These are phyloP conservation scores for Hypotaenidia philippensis DNA, from an alignment of 2,797 vertebrate genomes.

Conservation along the genomic window DNA sequence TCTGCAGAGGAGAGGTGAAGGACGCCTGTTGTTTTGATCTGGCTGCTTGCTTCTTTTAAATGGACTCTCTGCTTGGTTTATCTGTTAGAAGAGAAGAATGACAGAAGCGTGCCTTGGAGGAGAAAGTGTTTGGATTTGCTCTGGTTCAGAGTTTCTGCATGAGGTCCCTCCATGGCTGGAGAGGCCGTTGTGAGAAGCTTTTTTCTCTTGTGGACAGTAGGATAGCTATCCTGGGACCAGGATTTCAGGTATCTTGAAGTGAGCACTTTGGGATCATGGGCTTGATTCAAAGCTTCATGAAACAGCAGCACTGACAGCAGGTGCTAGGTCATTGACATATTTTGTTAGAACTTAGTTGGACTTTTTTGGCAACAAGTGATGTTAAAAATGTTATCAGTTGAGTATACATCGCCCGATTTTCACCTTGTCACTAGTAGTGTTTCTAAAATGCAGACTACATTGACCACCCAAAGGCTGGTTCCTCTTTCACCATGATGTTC, in stretches of 20 bases:
- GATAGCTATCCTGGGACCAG: background rate
- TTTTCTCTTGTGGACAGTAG: background rate
- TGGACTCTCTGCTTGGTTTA: rapidly evolving
- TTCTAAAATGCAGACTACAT: background rate
- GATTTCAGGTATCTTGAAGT: background rate
- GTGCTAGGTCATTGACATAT: background rate
- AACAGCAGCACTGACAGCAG: background rate
- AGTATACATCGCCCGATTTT: background rate
- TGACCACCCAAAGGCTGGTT: background rate
- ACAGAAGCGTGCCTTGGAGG: rapidly evolving
- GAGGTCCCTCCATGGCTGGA: background rate
- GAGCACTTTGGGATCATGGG: background rate
- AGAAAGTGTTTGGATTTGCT: background rate
- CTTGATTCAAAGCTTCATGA: background rate
- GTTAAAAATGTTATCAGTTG: background rate
- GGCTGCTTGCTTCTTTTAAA: background rate
- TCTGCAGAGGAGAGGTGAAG: background rate
- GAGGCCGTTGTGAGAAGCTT: background rate
- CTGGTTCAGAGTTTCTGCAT: background rate
- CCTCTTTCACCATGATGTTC: background rate
- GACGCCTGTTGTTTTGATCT: background rate
- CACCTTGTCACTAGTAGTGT: background rate
- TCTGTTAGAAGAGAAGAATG: background rate
- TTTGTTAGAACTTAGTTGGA: background rate
- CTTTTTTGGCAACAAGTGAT: background rate